A percentile compares a stretch with the other conserved stretches of the same genome.
These are phyloP conservation scores for Eclectus roratus DNA, from an alignment of 2,113 vertebrate genomes.

Conservation along the genomic window DNA sequence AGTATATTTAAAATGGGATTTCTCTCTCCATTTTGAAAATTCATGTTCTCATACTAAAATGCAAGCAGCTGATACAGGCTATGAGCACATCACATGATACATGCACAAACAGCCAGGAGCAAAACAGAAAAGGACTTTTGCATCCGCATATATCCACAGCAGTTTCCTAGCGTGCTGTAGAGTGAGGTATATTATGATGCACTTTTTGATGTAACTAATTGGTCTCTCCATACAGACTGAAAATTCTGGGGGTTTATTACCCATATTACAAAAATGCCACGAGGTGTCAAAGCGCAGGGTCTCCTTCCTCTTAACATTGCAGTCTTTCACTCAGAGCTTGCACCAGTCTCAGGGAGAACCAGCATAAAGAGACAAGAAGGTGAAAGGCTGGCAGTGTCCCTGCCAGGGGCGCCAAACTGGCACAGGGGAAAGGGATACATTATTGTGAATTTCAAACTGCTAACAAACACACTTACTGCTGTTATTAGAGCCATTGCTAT, in stretches of 20 bases:
- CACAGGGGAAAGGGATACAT: background rate
- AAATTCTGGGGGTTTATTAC: background rate
- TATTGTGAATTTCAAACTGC: background rate
- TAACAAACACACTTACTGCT: background rate
- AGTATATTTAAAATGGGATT: slow-evolving; percentile 31
- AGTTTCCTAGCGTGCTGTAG: background rate
- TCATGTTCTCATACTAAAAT: background rate
- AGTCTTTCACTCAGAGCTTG: background rate
- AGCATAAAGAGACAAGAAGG: background rate
- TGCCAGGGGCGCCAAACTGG: background rate
- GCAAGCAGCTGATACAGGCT: background rate
- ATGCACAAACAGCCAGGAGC: background rate
- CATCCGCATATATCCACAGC: background rate
- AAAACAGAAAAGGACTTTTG: background rate
- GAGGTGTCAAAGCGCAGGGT: background rate
- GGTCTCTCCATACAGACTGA: background rate
- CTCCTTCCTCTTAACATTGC: background rate
- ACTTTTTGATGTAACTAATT: background rate
- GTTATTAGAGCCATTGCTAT: background rate
- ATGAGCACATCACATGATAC: background rate
- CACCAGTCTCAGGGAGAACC: background rate
- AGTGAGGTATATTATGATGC: background rate
- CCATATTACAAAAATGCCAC: background rate
- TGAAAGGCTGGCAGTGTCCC: background rate
- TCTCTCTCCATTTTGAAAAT: slow-evolving; percentile 30